Evolutionary conservation across 2,113 vertebrate species (phyloP), one percentile per base, ranked within the genome.

Genomic region (Etheostoma cragini): DNA sequence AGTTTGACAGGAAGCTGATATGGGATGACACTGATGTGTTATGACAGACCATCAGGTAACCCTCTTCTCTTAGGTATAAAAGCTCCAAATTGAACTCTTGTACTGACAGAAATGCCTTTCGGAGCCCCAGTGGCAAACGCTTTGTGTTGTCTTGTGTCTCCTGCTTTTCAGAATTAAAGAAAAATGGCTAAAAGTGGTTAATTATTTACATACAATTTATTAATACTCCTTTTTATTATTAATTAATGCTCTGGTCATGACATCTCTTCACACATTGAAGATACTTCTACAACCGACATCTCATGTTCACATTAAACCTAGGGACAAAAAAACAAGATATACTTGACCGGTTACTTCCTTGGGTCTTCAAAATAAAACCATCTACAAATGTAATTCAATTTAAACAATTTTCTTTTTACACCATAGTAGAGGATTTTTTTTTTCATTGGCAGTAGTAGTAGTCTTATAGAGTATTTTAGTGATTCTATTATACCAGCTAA

Each of bases 41-140:
- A 70, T 90, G 91, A 88, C 81, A 73, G 72, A 63, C 66, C 88
- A 69, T 76, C 81, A 83, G 65, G 58, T 85, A 80, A 63, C 49
- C 65, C 21, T 81, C 77, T 69, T 80, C 57, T 78, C 47, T 72
- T 65, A 54, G n/a, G 65, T 82, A 66, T 56, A 35, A 79, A 50
- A 69, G 38, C 65, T 57, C n/a, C 24, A 19, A 53, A 72, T 76
- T 80, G 6, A 73, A 76, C 64, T 54, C 17, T 52, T 81, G 61
- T 16, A 77, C 12, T 38, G 57, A 60, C 63, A 67, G 26, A 63
- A 38, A 61, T 53, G 4, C 1, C 19, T 60, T 26, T 78, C 16
- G 4, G 1, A 30, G 13, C 24, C 17, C 13, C 16, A 35, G 26
- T 52, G 2, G 60, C 21, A 22, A 38, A 69, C 58, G 15, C 6